Base-by-base conservation (phyloP, 2,113 vertebrate genomes). In the Athene noctua region DNA sequence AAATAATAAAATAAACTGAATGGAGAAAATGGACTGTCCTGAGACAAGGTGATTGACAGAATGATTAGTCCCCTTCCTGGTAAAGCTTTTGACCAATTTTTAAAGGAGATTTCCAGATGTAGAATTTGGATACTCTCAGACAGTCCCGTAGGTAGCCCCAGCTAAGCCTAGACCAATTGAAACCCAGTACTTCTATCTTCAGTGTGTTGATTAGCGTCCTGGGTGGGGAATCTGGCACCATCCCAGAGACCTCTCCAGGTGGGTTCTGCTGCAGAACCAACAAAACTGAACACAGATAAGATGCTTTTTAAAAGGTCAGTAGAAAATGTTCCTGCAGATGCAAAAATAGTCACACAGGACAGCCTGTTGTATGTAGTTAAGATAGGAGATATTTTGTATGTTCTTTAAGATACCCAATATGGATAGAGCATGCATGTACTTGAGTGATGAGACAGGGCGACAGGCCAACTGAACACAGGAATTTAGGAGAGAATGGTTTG, bases 311-410 rank as follows among this genome's bases (percentile, higher is more conserved):
- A 49, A 34, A 32, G 14, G 6, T 32, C 27, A n/a, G 32, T 23
- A 63, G 57, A 85, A 94, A 52, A 29, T 63, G 5, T 27, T 79
- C 19, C 32, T 55, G 47, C 26, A 47, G 15, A 46, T 47, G 12
- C 9, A 59, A 47, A 90, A 47, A 29, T 10, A 1, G 11, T 47
- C 11, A 74, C 1, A 0, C 26, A 75, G 11, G 22, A 16, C 13
- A 72, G 27, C 3, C 9, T 79, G 71, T 32, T 55, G 5, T 42
- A 25, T 9, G 11, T 62, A 30, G 32, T 47, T 40, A 79, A 54
- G 27, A 27, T 5, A 80, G 30, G 65, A 70, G 21, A 8, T 57
- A 55, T 44, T 90, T 62, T 54, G 1, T 70, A 8, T 77, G 25
- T 16, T 58, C 10, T 80, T 70, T 23, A 58, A 62, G 16, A 32